Conservation (phyloP, 2,797 vertebrate genomes). For the Nasua narica region DNA sequence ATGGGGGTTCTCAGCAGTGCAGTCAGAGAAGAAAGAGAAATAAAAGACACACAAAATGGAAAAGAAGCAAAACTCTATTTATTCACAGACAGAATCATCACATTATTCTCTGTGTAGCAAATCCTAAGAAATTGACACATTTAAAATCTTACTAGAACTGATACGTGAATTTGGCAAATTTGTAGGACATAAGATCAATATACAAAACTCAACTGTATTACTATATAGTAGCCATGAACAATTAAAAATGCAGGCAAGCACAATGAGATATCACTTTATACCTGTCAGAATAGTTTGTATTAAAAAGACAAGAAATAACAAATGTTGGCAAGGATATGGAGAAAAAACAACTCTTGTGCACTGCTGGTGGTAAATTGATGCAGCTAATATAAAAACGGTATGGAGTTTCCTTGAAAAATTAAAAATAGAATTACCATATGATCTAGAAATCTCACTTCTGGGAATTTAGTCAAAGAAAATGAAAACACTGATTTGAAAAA, state of each 20-base stretch:
- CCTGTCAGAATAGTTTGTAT: not conserved
- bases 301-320: not conserved
- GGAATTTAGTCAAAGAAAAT: not conserved
- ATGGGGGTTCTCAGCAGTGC: not conserved
- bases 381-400: not conserved
- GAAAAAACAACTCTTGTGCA: not conserved
- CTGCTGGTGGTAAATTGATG: not conserved
- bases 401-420: not conserved
- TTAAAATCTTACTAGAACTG: not conserved
- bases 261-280: not conserved
- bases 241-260: not conserved
- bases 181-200: not conserved
- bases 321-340: not conserved
- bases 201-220: not conserved
- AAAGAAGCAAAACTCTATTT: not conserved
- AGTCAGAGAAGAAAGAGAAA: not conserved
- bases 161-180: not conserved
- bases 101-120: not conserved
- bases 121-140: not conserved
- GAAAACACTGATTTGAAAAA: not conserved
- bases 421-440: not conserved
- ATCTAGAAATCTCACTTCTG: not conserved
- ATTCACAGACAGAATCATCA: not conserved
- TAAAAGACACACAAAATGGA: not conserved
- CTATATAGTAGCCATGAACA: not conserved